Conservation (phyloP, 2,888 invertebrate species). For the Lasioglossum malachurum region DNA sequence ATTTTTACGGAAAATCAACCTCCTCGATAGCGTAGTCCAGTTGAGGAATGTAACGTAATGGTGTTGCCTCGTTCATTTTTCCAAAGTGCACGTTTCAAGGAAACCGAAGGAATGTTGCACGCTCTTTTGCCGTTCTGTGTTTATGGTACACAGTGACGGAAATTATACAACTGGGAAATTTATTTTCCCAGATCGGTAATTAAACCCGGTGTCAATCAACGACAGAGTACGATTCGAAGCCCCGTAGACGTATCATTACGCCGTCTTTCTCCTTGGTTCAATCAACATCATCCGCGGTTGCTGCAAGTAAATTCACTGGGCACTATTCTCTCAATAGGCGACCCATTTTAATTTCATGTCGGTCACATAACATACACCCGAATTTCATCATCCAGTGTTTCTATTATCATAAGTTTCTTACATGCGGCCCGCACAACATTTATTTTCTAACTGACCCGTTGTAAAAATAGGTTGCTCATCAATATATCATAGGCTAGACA, state of each 20-base stretch:
- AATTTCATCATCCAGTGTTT: no score
- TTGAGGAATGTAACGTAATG: neutral
- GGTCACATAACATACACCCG: neutral
- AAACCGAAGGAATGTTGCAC: neutral
- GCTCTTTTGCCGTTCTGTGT: neutral
- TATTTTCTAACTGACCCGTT: no score
- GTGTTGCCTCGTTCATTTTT: neutral
- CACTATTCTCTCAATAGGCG: neutral
- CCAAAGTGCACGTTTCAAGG: neutral
- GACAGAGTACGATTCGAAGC: neutral
- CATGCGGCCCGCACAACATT: no score
- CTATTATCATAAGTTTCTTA: no score
- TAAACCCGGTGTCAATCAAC: constrained; percentile 46
- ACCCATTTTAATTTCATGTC: neutral
- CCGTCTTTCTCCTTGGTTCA: constrained; percentile 28
- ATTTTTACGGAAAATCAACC: neutral
- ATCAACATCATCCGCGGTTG: constrained; percentile 8
- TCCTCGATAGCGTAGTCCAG: neutral
- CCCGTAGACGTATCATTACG: constrained; percentile 21
- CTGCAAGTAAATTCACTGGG: constrained; percentile 8
- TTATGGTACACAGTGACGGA: neutral
- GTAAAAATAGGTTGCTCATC: no score
- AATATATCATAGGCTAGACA: neutral
- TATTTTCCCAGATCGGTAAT: constrained; percentile 36
- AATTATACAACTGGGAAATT: neutral